A percentile compares a stretch with the other conserved stretches of the same genome.
phyloP scores from a whole-genome alignment of 2,113 vertebrate species.

The Neotragus pygmaeus region DNA sequence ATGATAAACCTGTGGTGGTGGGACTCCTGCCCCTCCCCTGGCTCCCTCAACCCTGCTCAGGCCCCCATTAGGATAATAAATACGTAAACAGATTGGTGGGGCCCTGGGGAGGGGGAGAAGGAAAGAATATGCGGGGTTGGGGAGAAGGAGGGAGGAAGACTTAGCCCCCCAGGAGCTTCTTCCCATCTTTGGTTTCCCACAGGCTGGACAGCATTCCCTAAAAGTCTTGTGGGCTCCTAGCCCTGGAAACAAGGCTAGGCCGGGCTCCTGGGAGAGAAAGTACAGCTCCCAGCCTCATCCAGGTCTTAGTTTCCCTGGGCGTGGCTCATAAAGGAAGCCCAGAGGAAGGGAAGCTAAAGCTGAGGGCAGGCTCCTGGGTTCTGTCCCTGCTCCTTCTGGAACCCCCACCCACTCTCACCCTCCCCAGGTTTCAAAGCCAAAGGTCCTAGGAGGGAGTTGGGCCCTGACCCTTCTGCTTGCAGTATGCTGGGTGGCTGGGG shows the following conservation, averaged over 20 bases:
- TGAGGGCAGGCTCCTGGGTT: not conserved
- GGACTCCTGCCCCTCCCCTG: slow-evolving; percentile 22
- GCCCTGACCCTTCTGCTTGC: not conserved
- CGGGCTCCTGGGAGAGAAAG: not conserved
- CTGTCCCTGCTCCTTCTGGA: not conserved
- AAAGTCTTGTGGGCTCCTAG: not conserved
- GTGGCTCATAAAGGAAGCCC: not conserved
- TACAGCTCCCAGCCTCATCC: not conserved
- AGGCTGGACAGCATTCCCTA: not conserved
- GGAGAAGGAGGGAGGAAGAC: not conserved
- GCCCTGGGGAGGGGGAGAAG: slow-evolving; percentile 20
- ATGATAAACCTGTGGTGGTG: not conserved
- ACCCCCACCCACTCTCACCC: not conserved
- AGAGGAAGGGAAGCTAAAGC: not conserved
- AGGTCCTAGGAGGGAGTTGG: not conserved
- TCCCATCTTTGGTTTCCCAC: slow-evolving; percentile 55
- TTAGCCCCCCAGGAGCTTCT: not conserved
- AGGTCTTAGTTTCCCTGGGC: not conserved
- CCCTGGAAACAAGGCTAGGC: not conserved
- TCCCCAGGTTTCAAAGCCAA: not conserved
- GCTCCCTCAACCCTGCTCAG: slow-evolving; percentile 53
- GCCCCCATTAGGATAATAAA: slow-evolving; percentile 19
- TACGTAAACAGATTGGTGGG: slow-evolving; percentile 53
- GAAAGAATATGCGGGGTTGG: not conserved
- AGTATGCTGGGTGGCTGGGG: not conserved